These are phyloP conservation scores for Drosophila emarginata DNA, from an alignment of 2,888 invertebrate genomes.

Conservation along the genomic window DNA sequence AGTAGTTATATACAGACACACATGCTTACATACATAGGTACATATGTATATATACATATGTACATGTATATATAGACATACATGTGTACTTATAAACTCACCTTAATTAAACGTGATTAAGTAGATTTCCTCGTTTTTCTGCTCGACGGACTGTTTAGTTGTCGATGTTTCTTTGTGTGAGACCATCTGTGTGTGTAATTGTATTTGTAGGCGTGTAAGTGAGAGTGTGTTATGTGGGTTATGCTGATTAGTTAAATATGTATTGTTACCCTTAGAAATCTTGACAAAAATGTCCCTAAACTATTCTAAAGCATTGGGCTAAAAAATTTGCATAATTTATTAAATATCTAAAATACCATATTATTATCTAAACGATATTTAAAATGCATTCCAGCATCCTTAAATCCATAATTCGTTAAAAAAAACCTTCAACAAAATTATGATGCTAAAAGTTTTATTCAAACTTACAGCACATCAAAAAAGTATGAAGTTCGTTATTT, in stretches of 20 bases:
- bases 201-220: conserved; percentile 7
- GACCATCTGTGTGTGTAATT: conserved; percentile 10
- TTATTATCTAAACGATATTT: no score
- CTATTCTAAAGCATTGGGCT: background rate
- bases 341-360: no score
- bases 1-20: conserved; percentile 34
- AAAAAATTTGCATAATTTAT: no score
- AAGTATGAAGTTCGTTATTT: no score
- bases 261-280: conserved; percentile 40
- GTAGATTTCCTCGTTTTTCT: conserved; percentile 77
- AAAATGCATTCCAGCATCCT: no score
- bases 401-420: no score
- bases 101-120: conserved; percentile 79
- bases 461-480: background rate
- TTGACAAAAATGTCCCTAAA: background rate
- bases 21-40: conserved; percentile 19
- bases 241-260: conserved; percentile 57
- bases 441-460: background rate
- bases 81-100: conserved; percentile 70
- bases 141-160: conserved; percentile 73
- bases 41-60: background rate
- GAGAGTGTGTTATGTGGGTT: no score
- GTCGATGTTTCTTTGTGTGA: conserved; percentile 55
- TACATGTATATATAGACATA: conserved; percentile 12
- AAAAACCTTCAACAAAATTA: background rate